Base-by-base conservation (phyloP, 2,888 invertebrate genomes). In the Minunthozetes semirufus region DNA sequence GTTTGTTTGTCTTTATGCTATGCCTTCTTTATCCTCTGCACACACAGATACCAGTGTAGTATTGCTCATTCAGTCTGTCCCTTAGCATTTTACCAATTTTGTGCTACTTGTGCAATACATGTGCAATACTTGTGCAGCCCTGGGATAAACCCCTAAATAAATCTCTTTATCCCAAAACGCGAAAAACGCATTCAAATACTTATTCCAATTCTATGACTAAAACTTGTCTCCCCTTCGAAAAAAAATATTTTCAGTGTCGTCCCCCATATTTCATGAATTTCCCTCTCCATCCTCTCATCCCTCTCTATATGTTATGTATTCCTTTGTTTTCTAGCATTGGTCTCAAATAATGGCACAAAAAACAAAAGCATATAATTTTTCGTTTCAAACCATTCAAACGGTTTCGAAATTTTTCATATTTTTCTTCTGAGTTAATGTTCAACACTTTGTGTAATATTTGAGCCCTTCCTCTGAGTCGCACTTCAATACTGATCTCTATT, bases 131-230 rank as follows among this genome's bases (percentile, higher is more conserved):
- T 33, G 33, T 33, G 33, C 33, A 63, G 29, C 63, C 25, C n/a
- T 29, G n/a, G 63, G 63, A 68, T 68, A 68, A 42, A 22, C 68
- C 22, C 42, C 42, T 13, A 68, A 68, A 68, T 42, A 68, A 68
- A 68, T 68, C 68, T 68, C 68, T 68, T 68, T 68, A 68, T 68
- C 68, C 68, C 68, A 68, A 68, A 68, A 68, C 68, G 42, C 38
- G 38, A 68, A 68, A 68, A 68, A 68, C 38, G 22, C 42, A 68
- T 42, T 42, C 22, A 19, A 68, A 63, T 33, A 29, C 29, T n/a
- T 59, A 17, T 17, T 11, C 11, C 11, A 17, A 53, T n/a, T 8
- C 19, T 53, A 17, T 56, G 25, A 22, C 25, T 56, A 56, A 56
- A 56, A 56, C 56, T 25, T 56, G 22, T 56, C 22, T 25, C 56